Conservation (phyloP, 2,113 vertebrate species). For the Enhydra lutris region DNA sequence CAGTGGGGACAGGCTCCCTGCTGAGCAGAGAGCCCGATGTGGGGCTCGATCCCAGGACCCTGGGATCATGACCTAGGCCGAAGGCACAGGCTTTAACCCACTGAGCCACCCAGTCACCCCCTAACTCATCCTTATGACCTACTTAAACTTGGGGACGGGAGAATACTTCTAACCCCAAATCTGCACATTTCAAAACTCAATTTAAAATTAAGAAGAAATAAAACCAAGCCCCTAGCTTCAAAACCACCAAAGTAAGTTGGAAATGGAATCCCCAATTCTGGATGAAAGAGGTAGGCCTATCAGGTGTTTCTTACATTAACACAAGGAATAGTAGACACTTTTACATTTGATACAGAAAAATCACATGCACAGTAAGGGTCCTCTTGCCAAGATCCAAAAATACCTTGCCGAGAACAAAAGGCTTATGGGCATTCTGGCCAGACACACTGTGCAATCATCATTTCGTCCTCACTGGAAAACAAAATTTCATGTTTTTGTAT, state of each 20-base stretch:
- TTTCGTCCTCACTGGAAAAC: not conserved
- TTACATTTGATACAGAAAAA: not conserved
- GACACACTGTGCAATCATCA: not conserved
- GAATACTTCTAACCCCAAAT: not conserved
- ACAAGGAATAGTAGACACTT: not conserved
- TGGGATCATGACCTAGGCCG: too few relatives aligned
- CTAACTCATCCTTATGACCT: not conserved
- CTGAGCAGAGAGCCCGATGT: too few relatives aligned
- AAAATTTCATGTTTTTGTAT: not conserved
- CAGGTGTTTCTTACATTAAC: not conserved
- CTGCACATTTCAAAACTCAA: not conserved
- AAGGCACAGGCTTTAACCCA: too few relatives aligned
- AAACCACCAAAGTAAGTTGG: not conserved
- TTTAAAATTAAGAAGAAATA: not conserved
- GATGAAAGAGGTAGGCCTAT: not conserved
- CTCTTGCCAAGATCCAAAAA: not conserved
- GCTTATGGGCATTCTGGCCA: not conserved
- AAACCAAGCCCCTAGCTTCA: not conserved
- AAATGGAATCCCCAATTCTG: not conserved
- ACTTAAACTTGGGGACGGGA: not conserved
- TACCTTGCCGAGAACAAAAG: not conserved
- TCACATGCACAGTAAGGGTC: not conserved
- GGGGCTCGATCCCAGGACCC: too few relatives aligned
- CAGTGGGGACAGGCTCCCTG: too few relatives aligned
- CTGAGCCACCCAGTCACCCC: too few relatives aligned